These are phyloP conservation scores for Drosophila emarginata DNA, from an alignment of 2,888 invertebrate species.

Conservation along the genomic window DNA sequence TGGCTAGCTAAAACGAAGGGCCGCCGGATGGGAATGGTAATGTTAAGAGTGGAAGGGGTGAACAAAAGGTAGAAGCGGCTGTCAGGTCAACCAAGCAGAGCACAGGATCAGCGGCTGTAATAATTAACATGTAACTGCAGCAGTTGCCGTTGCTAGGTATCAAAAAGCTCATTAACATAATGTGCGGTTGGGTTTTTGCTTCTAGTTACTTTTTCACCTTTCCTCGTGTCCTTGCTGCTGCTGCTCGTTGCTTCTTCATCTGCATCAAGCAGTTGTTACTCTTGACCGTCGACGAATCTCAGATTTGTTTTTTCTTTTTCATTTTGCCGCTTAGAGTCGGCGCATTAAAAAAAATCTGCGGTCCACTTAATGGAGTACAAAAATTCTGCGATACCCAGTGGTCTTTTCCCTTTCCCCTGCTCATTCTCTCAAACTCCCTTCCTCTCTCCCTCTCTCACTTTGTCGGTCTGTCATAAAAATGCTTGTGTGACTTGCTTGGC, in stretches of 20 bases:
- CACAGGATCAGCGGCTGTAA: conserved; percentile 40
- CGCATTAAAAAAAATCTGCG: conserved; percentile 36
- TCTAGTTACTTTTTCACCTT: conserved; percentile 4
- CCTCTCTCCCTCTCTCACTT: neutral
- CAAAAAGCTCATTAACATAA: conserved; percentile 76
- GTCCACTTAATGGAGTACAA: conserved; percentile 36
- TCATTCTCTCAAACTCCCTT: neutral
- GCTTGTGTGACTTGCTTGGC: neutral
- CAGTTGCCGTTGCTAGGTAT: conserved; percentile 15
- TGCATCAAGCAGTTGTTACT: conserved; percentile 22
- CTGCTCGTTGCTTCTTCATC: conserved; percentile 4
- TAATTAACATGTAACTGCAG: conserved; percentile 61
- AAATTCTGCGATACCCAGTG: neutral
- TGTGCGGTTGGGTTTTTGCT: conserved; percentile 61
- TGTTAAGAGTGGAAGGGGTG: neutral
- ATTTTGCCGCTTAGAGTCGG: conserved; percentile 26
- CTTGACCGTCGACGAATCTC: conserved; percentile 10
- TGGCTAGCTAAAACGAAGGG: neutral
- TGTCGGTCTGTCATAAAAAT: conserved; percentile 17
- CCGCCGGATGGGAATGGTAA: neutral
- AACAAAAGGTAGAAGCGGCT: conserved; percentile 39
- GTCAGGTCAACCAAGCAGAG: conserved; percentile 35
- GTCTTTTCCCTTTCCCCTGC: neutral
- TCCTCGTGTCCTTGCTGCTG: neutral
- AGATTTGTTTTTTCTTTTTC: conserved; percentile 20